Percentiles rank a stretch among this genome's conserved stretches.
These are phyloP conservation scores for Dromococcyx pavoninus DNA, from an alignment of 2,797 vertebrate genomes.

Conservation along the genomic window DNA sequence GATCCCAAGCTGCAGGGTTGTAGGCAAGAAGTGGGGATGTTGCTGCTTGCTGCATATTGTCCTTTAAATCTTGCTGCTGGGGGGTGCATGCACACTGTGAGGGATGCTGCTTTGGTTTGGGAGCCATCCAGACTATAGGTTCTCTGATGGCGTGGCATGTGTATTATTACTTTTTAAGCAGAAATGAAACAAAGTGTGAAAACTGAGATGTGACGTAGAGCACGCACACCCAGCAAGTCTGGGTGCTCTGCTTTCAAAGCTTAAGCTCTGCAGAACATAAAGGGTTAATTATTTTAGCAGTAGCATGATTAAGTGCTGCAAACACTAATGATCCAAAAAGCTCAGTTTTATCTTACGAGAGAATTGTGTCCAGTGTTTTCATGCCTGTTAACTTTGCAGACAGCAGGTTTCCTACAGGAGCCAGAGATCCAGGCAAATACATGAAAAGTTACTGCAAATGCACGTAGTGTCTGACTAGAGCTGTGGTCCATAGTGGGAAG, in stretches of 20 bases:
- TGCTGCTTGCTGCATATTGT: neutral
- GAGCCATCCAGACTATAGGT: neutral
- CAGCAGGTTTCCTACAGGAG: constrained; percentile 18
- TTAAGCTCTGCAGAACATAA: neutral
- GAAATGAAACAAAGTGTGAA: neutral
- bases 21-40: neutral
- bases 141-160: neutral
- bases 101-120: neutral
- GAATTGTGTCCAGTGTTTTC: constrained; percentile 1
- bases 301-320: constrained; percentile 26
- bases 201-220: neutral
- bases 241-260: rapidly evolving
- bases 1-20: neutral
- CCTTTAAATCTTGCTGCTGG: neutral
- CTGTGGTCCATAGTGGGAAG: constrained; percentile 20
- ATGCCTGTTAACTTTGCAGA: constrained; percentile 47
- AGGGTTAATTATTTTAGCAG: constrained; percentile 23
- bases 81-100: neutral
- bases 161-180: neutral
- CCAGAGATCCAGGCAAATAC: neutral
- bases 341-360: constrained; percentile 13
- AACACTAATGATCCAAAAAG: constrained; percentile 39
- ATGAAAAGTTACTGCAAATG: constrained; percentile 35
- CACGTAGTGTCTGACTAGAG: constrained; percentile 56
- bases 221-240: neutral